Base-by-base conservation (phyloP, 1,140 invertebrate species). In the Drosophila pectinifera region DNA sequence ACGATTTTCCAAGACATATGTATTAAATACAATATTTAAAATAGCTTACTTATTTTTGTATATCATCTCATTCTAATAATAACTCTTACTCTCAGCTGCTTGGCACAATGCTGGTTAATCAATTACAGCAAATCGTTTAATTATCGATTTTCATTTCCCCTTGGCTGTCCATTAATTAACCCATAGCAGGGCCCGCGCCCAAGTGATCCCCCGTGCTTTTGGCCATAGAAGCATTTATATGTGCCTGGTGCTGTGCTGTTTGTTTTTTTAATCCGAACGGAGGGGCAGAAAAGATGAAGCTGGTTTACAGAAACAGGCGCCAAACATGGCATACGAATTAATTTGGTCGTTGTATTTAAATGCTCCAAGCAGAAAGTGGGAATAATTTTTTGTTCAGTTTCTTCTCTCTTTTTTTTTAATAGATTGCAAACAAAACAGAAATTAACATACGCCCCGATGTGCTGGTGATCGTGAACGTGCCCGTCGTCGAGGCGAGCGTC, bases 311-410 rank as follows among this genome's bases (percentile, higher is more conserved):
- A 72, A 78, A 70, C 80, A 80, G 76, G 72, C 76, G 72, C 80
- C 80, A 80, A 83, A 83, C 80, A 83, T 76, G 80, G 80, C 80
- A 72, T 84, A 80, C 65, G 58, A 86, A 86, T 83, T 88, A 88
- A 88, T 88, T 82, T 77, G 64, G 65, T 58, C 11, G 48, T 67
- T 75, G 64, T 79, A 88, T 83, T 86, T 79, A 80, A 80, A 84
- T 86, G 77, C 73, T 72, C 39, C 46, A 78, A 82, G 79, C 42
- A 55, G 61, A 61, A 65, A 64, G 48, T 72, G 65, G 68, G 49
- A 70, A 70, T 72, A 28, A 65, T 65, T 67, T 67, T 56, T 72
- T 46, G 24, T 49, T 62, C n/a, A 34, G 16, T 59, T 48, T 46
- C 53, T 41, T 39, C 24, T 43, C 41, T 56, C 51, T 51, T 36